Base-by-base conservation (phyloP, 1,140 invertebrate genomes). In the Solen grandis region DNA sequence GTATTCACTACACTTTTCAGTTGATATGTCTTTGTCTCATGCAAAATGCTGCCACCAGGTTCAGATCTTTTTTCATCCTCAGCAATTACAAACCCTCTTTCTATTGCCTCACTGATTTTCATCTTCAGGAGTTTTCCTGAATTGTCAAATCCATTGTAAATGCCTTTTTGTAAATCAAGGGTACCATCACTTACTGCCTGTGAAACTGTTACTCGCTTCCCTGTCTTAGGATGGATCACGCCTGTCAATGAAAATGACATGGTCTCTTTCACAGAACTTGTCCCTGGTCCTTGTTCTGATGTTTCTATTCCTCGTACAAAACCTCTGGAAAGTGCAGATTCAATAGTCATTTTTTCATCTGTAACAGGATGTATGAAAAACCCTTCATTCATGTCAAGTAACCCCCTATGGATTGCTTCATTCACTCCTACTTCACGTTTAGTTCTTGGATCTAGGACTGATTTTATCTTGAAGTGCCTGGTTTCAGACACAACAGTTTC, bases 151-250 rank as follows among this genome's bases (percentile, higher is more conserved):
- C 83, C 85, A 79, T 87, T 74, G 59, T 92, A 93, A 0, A 88
- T 52, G 14, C 97, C 96, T 82, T 95, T 95, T 0, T 95, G 93
- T 16, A 95, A 93, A 93, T 99, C 97, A 76, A 99, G 92, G 74
- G 99, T 94, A 62, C 97, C 97, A 84, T 96, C 93, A 70, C 96
- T 93, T 2, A 99, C 93, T 1, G 97, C 98, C 92, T 99, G 95
- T 36, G 95, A 95, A 14, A 98, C 95, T 25, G 94, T 95, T 0
- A 99, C 85, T 8, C 94, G 92, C 85, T 97, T 95, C 72, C 96
- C 96, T 82, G 95, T 94, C 88, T 96, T 94, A n/a, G 96, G 95
- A 93, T 99, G 97, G 25, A 95, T 92, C 2, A 97, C 97, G 41
- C 94, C 94, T 36, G 95, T 90, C 29, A 93, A 89, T 4, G 90